Evolutionary conservation across 1,140 invertebrate genomes (phyloP).

Genomic region (Caenorhabditis inopinata): DNA sequence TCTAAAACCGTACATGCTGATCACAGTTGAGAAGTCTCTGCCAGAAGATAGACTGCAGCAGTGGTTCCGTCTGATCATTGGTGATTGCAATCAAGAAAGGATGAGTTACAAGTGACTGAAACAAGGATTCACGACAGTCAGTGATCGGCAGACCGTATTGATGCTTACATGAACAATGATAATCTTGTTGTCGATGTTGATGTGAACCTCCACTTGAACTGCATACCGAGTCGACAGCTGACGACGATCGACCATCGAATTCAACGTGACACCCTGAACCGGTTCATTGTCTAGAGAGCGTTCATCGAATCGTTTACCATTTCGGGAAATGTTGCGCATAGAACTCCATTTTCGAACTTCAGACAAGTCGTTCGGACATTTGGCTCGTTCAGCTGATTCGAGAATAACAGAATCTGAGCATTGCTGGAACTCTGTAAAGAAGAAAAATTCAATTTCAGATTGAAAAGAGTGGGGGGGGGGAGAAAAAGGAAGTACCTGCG

Average conservation of each 20-base stretch:
- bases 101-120: conserved; percentile 49
- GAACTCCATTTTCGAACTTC: conserved; percentile 47
- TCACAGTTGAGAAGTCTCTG: conserved; percentile 41
- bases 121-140: neutral
- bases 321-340: conserved; percentile 51
- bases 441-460: neutral
- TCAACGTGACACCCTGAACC: conserved; percentile 45
- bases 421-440: neutral
- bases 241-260: conserved; percentile 51
- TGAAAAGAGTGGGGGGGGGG: no score
- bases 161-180: conserved; percentile 43
- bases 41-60: conserved; percentile 50
- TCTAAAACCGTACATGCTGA: conserved; percentile 5
- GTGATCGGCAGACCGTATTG: neutral
- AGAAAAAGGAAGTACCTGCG: conserved; percentile 30
- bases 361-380: conserved; percentile 40
- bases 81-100: conserved; percentile 53
- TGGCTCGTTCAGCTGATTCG: conserved; percentile 34
- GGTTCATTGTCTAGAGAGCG: no score
- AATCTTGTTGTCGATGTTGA: conserved; percentile 49
- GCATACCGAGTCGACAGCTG: conserved; percentile 50
- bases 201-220: conserved; percentile 42
- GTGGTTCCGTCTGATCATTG: conserved; percentile 50
- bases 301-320: conserved; percentile 26
- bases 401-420: neutral